Evolutionary conservation across 2,113 vertebrate species (phyloP).

Genomic region (Cyrtonyx montezumae): DNA sequence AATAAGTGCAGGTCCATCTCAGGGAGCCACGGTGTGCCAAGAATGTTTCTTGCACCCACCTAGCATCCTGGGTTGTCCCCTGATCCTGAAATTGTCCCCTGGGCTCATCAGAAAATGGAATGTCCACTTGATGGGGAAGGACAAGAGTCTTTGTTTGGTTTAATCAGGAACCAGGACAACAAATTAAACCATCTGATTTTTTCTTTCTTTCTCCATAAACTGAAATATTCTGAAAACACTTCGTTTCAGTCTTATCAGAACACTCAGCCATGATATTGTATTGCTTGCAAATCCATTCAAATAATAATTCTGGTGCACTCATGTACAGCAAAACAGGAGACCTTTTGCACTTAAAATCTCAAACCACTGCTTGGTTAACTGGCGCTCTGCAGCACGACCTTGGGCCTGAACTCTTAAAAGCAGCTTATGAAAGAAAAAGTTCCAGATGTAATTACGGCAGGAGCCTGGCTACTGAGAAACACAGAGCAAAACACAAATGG

Average conservation of each 20-base stretch:
- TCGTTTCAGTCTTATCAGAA: neutral
- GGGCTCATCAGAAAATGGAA: neutral
- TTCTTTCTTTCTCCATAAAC: neutral
- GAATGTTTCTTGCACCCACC: neutral
- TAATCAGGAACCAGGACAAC: neutral
- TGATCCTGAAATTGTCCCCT: neutral
- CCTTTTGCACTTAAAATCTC: neutral
- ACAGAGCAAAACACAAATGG: slow-evolving; percentile 21
- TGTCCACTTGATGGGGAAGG: neutral
- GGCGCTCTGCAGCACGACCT: neutral
- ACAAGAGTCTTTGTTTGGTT: neutral
- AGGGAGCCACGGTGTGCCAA: neutral
- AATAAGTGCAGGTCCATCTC: neutral
- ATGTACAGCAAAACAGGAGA: neutral
- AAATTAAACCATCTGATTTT: neutral
- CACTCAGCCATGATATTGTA: neutral
- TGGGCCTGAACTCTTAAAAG: neutral
- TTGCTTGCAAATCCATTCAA: slow-evolving; percentile 4
- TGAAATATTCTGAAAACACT: neutral
- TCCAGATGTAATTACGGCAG: slow-evolving; percentile 9
- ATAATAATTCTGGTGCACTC: neutral
- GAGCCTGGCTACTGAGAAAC: neutral
- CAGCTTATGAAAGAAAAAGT: neutral
- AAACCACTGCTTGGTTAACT: neutral
- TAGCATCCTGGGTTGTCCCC: neutral